phyloP scores from a whole-genome alignment of 2,888 invertebrate genomes.

The Scaeva pyrastri region DNA sequence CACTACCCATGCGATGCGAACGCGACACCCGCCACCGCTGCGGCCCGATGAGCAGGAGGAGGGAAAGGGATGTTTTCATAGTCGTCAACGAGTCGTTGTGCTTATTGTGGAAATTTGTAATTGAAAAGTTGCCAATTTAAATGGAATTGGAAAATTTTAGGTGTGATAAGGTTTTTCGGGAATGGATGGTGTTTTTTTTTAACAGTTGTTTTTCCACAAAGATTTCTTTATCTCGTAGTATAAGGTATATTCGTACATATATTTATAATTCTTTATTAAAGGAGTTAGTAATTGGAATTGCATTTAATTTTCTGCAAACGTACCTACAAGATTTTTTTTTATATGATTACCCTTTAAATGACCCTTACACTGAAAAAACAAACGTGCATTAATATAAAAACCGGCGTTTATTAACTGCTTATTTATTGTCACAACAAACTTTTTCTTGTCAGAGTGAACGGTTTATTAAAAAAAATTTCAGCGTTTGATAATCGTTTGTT shows the following conservation, averaged over 20 bases:
- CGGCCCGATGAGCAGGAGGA: neutral
- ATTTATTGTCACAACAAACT: neutral
- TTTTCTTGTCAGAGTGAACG: neutral
- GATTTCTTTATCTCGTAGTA: too few relatives aligned
- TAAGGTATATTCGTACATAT: too few relatives aligned
- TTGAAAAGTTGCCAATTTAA: constrained; percentile 29
- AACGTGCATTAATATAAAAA: neutral
- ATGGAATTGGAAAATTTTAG: neutral
- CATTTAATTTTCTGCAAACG: too few relatives aligned
- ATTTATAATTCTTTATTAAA: too few relatives aligned
- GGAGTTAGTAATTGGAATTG: too few relatives aligned
- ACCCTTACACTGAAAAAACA: constrained; percentile 6
- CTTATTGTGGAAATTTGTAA: constrained; percentile 17
- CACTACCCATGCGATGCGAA: constrained; percentile 1
- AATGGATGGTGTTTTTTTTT: neutral
- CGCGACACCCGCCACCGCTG: too few relatives aligned
- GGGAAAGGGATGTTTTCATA: neutral
- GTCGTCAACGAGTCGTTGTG: neutral
- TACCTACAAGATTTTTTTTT: too few relatives aligned
- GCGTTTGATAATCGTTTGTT: neutral
- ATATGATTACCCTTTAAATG: too few relatives aligned
- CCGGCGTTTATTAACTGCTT: neutral
- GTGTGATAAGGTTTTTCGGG: neutral
- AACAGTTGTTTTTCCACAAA: too few relatives aligned
- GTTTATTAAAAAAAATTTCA: neutral